A percentile compares a stretch with the other conserved stretches of the same genome.
These are phyloP conservation scores for Bombus confusus DNA, from an alignment of 1,140 invertebrate genomes.

Conservation along the genomic window DNA sequence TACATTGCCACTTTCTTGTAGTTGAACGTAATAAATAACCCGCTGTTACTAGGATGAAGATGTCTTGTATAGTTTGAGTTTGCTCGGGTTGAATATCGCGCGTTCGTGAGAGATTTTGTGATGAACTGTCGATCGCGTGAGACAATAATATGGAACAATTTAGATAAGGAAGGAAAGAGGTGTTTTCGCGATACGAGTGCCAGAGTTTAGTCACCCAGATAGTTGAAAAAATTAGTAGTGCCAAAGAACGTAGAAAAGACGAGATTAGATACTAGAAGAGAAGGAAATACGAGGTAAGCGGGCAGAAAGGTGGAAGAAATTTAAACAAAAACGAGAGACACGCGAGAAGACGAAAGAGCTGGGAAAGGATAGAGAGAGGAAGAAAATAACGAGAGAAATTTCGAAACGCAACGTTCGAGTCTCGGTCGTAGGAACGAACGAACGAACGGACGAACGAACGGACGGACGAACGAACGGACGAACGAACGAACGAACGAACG, in stretches of 20 bases:
- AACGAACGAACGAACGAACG: conserved; percentile 30
- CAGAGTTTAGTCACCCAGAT: neutral
- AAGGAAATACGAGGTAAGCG: neutral
- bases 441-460: neutral
- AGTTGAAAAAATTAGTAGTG: neutral
- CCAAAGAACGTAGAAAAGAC: neutral
- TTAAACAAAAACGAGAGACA: conserved; percentile 1
- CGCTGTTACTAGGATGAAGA: too few species aligned
- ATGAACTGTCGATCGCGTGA: neutral
- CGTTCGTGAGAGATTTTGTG: neutral
- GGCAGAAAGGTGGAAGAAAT: neutral
- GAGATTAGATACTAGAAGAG: too few species aligned
- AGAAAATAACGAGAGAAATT: conserved; percentile 48
- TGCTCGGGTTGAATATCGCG: too few species aligned
- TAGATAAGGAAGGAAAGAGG: neutral
- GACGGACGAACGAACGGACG: conserved; percentile 38
- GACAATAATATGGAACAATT: neutral
- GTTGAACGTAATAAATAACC: too few species aligned
- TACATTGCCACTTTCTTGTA: too few species aligned
- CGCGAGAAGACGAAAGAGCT: neutral
- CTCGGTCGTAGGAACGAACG: conserved; percentile 39
- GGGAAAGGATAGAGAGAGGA: neutral
- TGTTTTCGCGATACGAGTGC: too few species aligned
- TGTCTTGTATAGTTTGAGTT: too few species aligned
- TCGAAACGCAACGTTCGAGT: conserved; percentile 57